Evolutionary conservation across 2,888 invertebrate genomes (phyloP).

Genomic region (Stenchaetothrips biformis): DNA sequence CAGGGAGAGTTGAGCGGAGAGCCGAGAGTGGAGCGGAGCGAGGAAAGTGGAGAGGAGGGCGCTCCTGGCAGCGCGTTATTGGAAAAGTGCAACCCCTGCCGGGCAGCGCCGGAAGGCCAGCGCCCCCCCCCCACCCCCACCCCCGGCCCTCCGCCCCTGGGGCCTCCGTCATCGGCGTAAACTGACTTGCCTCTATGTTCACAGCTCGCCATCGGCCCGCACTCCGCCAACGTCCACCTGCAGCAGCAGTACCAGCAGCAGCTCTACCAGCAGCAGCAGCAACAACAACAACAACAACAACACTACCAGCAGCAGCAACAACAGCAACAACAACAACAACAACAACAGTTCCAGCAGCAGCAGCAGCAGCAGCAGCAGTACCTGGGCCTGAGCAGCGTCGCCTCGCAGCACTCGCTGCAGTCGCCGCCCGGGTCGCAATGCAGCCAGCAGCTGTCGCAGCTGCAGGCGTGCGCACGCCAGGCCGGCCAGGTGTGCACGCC

Average conservation of each 20-base stretch:
- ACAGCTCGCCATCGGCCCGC: slow-evolving; percentile 21
- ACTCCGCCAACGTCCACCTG: slow-evolving; percentile 30
- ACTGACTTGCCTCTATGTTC: not conserved
- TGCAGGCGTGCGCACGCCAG: slow-evolving; percentile 30
- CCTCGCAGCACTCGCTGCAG: slow-evolving; percentile 32
- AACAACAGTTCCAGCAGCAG: slow-evolving; percentile 40
- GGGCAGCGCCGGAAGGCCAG: too few species aligned
- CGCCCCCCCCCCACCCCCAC: too few species aligned
- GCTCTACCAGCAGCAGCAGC: slow-evolving; percentile 40
- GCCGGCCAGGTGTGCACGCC: slow-evolving; percentile 9
- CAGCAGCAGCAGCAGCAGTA: slow-evolving; percentile 40
- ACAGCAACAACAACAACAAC: slow-evolving; percentile 39
- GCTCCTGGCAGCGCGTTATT: too few species aligned
- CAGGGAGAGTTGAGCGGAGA: too few species aligned
- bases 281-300: slow-evolving; percentile 40
- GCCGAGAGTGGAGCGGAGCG: too few species aligned
- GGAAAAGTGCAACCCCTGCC: too few species aligned
- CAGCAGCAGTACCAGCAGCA: slow-evolving; percentile 37
- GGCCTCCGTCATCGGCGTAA: too few species aligned
- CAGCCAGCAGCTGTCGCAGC: slow-evolving; percentile 27
- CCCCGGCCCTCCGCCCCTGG: too few species aligned
- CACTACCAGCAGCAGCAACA: slow-evolving; percentile 38
- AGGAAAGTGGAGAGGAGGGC: too few species aligned
- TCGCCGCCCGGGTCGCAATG: slow-evolving; percentile 26
- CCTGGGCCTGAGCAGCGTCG: slow-evolving; percentile 42